These are phyloP conservation scores for Tetranychus cinnabarinus DNA, from an alignment of 1,140 invertebrate species.

Conservation along the genomic window DNA sequence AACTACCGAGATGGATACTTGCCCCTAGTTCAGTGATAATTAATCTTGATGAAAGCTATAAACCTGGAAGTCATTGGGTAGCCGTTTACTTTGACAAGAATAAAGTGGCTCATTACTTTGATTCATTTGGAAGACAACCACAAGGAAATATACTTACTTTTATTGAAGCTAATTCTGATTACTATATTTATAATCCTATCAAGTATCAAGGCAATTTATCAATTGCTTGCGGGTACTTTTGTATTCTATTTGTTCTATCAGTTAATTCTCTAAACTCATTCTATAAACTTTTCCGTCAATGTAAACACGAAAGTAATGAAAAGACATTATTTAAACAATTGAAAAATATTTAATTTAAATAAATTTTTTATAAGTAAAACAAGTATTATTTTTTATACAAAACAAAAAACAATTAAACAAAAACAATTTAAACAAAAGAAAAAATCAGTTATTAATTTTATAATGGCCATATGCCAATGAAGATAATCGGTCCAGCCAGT, in stretches of 20 bases:
- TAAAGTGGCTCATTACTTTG: not conserved
- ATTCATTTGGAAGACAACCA: not conserved
- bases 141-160: not conserved
- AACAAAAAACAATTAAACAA: too few species aligned
- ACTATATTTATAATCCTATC: not conserved
- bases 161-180: not conserved
- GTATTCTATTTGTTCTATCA: not conserved
- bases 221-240: not conserved
- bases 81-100: not conserved
- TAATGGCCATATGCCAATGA: too few species aligned
- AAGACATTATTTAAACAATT: too few species aligned
- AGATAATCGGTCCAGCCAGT: too few species aligned
- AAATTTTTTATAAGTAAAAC: too few species aligned
- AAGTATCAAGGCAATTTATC: not conserved
- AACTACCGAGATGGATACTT: not conserved
- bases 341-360: too few species aligned
- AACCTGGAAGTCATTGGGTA: not conserved
- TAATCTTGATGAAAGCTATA: not conserved
- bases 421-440: too few species aligned
- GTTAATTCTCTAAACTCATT: not conserved
- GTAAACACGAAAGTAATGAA: not conserved
- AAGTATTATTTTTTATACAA: too few species aligned
- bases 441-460: too few species aligned
- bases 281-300: not conserved
- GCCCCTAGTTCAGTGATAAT: not conserved